These are phyloP conservation scores for Onychostoma macrolepis DNA, from an alignment of 2,113 vertebrate species.

Conservation along the genomic window DNA sequence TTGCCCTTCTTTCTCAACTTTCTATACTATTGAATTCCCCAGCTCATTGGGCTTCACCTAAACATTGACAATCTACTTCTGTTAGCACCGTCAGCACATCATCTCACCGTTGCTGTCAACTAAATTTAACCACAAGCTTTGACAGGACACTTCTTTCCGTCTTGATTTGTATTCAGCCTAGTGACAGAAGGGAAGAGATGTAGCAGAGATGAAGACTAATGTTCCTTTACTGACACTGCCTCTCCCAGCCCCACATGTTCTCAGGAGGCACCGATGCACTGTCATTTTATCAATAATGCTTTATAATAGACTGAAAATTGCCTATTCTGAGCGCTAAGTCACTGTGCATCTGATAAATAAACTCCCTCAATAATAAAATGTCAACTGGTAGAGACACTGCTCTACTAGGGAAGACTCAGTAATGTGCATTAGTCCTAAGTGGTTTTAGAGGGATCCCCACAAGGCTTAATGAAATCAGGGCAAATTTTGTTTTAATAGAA, in stretches of 20 bases:
- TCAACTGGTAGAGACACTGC: not conserved
- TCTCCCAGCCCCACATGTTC: slow-evolving; percentile 47
- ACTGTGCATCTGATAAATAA: slow-evolving; percentile 15
- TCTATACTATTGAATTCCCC: slow-evolving; percentile 1
- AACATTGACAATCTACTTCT: slow-evolving; percentile 3
- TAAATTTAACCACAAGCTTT: slow-evolving; percentile 28
- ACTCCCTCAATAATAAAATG: slow-evolving; percentile 18
- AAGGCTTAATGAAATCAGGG: slow-evolving; percentile 16
- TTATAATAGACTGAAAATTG: slow-evolving; percentile 57
- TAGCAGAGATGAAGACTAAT: slow-evolving; percentile 58
- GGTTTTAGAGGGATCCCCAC: slow-evolving; percentile 7
- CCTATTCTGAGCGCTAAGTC: slow-evolving; percentile 33
- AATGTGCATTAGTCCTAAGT: slow-evolving; percentile 19
- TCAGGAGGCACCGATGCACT: slow-evolving; percentile 43
- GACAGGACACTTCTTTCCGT: slow-evolving; percentile 7
- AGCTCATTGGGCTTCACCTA: slow-evolving; percentile 1
- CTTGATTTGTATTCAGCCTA: slow-evolving; percentile 53
- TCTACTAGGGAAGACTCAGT: not conserved
- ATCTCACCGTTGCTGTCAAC: slow-evolving; percentile 11
- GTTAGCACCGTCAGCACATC: slow-evolving; percentile 20
- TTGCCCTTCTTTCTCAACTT: not conserved
- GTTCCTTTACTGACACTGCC: slow-evolving; percentile 61
- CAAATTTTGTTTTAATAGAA: not conserved
- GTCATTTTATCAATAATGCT: slow-evolving; percentile 54
- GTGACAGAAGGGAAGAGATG: slow-evolving; percentile 54